These are phyloP conservation scores for Nothocercus nigrocapillus DNA, from an alignment of 2,113 vertebrate species.

Conservation along the genomic window DNA sequence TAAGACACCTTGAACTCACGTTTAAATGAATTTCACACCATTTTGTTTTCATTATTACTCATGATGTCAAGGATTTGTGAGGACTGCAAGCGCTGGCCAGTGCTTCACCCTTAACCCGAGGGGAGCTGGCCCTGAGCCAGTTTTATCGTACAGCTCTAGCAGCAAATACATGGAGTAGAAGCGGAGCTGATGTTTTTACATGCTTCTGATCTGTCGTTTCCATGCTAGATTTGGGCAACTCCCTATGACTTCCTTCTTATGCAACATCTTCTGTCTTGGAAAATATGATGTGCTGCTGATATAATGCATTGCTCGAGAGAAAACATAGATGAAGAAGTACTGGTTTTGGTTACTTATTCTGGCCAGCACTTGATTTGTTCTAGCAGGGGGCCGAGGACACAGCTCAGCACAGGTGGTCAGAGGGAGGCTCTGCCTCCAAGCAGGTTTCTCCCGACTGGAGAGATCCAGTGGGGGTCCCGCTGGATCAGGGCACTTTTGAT, in stretches of 20 bases:
- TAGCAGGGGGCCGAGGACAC: neutral
- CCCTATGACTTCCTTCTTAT: neutral
- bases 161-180: slow-evolving; percentile 14
- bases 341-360: neutral
- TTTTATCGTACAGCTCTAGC: neutral
- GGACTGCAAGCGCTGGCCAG: neutral
- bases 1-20: neutral
- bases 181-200: neutral
- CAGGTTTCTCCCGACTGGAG: neutral
- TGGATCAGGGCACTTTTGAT: neutral
- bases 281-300: neutral
- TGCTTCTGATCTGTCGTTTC: neutral
- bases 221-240: neutral
- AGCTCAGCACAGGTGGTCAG: neutral
- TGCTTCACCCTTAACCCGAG: neutral
- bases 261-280: neutral
- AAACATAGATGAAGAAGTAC: neutral
- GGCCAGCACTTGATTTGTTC: neutral
- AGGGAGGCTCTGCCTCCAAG: neutral
- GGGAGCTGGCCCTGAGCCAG: neutral
- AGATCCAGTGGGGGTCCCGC: neutral
- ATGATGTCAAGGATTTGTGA: slow-evolving; percentile 12
- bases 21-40: neutral
- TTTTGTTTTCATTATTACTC: neutral
- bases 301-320: neutral